Evolutionary conservation across 2,797 vertebrate genomes (phyloP).

Genomic region (Limnodromus scolopaceus): DNA sequence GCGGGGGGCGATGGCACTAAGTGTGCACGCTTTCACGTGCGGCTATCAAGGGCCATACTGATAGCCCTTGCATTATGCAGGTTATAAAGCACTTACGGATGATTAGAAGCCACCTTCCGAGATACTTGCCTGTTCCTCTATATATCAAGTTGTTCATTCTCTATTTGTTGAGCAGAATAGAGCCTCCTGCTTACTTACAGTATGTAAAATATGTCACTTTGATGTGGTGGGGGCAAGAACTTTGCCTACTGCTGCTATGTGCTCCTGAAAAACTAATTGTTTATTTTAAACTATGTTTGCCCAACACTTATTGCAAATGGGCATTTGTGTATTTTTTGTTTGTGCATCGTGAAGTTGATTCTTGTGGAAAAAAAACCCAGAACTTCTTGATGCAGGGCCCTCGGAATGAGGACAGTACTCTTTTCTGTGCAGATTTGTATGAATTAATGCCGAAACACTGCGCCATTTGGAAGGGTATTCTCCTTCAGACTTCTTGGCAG

Average conservation of each 20-base stretch:
- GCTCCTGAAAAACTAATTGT: neutral
- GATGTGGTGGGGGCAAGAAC: neutral
- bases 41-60: neutral
- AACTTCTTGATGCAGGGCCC: neutral
- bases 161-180: neutral
- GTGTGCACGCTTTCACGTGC: neutral
- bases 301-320: neutral
- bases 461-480: conserved; percentile 32
- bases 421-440: neutral
- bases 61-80: neutral
- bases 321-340: neutral
- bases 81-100: neutral
- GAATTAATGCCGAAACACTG: neutral
- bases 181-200: neutral
- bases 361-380: neutral
- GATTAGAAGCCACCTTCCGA: neutral
- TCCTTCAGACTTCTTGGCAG: conserved; percentile 33
- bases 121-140: neutral
- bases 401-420: neutral
- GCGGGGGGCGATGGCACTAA: neutral
- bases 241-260: neutral
- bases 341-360: neutral
- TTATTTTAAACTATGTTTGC: neutral
- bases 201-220: neutral
- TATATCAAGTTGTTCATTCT: neutral